Evolutionary conservation across 2,888 invertebrate species (phyloP), one percentile per base, ranked within the genome.

Genomic region (Leptinotarsa juncta): DNA sequence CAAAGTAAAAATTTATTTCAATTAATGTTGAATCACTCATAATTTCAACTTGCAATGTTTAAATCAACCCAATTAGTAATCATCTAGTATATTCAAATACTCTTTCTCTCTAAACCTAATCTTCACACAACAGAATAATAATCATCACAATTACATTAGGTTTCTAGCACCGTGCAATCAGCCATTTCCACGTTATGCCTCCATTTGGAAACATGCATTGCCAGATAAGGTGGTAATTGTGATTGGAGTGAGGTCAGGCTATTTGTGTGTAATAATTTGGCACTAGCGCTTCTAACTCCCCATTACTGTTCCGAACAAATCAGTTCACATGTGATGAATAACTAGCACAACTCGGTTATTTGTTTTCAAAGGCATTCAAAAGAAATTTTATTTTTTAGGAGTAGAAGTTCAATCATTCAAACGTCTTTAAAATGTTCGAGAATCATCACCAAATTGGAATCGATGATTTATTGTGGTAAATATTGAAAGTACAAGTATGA

Each of bases 211-310:
- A 57, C 20, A 57, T 57, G 14, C 57, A 20, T 23, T 15, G 23
- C 23, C 23, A 57, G 57, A 57, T 57, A 57, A 57, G 57, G 57
- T 57, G 57, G 23, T 57, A 57, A 57, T 57, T 57, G 57, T 57
- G 23, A 57, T 57, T 57, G 57, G 62, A 62, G n/a, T 32, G 62
- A 42, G 62, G 42, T 42, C 62, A 42, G 62, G 26, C 62, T 32
- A 32, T 42, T 62, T 42, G n/a, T 62, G 62, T 32, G 42, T 62
- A 62, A 62, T 62, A 32, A 62, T 62, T 62, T 62, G 62, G 32
- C 62, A 62, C 15, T 62, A 18, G 10, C 62, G n/a, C n/a, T 57
- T 20, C 14, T 20, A 57, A 57, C 57, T 57, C 57, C 57, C 23
- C 15, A 23, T 57, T 57, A 18, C 57, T 15, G 23, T 15, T 57